These are phyloP conservation scores for Tragelaphus strepsiceros DNA, from an alignment of 2,113 vertebrate species.

Conservation along the genomic window DNA sequence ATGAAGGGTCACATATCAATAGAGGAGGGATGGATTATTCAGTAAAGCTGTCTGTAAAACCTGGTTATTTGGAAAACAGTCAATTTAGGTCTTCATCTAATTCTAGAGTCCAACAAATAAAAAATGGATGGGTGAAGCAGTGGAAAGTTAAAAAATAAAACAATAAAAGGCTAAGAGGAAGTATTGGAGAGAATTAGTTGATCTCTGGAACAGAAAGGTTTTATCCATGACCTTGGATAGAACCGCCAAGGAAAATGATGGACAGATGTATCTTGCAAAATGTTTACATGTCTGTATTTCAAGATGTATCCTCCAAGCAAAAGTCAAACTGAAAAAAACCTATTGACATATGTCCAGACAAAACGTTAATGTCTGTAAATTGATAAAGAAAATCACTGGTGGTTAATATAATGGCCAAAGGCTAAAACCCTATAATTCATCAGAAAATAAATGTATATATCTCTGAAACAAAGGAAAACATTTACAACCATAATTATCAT, in stretches of 20 bases:
- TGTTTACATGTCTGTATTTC: neutral
- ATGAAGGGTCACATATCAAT: neutral
- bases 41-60: slow-evolving; percentile 26
- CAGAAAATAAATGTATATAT: neutral
- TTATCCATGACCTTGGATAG: neutral
- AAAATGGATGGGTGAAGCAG: neutral
- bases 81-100: slow-evolving; percentile 14
- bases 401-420: neutral
- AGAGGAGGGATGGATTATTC: slow-evolving; percentile 1
- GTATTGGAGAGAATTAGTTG: neutral
- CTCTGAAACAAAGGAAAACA: neutral
- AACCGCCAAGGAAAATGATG: neutral
- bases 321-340: neutral
- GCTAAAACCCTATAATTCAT: neutral
- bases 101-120: neutral
- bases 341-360: neutral
- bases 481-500: neutral
- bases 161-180: neutral
- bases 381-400: neutral
- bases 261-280: neutral
- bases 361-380: neutral
- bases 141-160: neutral
- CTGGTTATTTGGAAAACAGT: slow-evolving; percentile 37
- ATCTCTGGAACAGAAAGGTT: neutral
- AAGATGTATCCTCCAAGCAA: neutral